Percentiles rank a stretch among this genome's conserved stretches.
Evolutionary conservation across 2,888 invertebrate species (phyloP).

Genomic region (Archips xylosteana): DNA sequence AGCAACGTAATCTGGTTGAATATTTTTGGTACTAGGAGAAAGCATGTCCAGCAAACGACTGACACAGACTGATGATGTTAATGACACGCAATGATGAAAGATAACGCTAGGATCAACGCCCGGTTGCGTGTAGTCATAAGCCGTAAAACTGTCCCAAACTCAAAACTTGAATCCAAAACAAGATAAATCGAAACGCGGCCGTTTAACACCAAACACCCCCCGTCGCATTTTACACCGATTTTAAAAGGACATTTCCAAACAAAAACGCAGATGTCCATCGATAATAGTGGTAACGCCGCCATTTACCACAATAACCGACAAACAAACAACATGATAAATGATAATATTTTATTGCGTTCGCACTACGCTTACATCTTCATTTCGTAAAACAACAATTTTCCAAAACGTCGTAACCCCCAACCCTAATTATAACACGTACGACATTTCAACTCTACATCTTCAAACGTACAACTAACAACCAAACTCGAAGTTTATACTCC

Average conservation of each 20-base stretch:
- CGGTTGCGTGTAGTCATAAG: no score
- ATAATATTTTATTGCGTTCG: conserved; percentile 80
- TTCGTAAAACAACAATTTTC: conserved; percentile 52
- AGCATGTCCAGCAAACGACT: no score
- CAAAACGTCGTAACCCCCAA: conserved; percentile 10
- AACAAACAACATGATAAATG: conserved; percentile 83
- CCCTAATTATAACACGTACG: not conserved
- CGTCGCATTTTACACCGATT: conserved; percentile 57
- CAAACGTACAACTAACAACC: conserved; percentile 7
- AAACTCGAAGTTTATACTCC: conserved; percentile 45
- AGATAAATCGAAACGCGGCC: not conserved
- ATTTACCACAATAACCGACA: conserved; percentile 80
- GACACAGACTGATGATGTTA: no score
- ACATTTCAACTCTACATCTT: conserved; percentile 1
- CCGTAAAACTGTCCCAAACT: not conserved
- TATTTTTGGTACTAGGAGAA: no score
- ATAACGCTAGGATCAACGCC: no score
- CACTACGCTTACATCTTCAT: conserved; percentile 80
- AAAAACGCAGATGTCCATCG: conserved; percentile 77
- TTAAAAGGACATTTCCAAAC: conserved; percentile 53
- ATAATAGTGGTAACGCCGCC: conserved; percentile 80
- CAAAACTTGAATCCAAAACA: not conserved
- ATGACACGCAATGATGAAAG: no score
- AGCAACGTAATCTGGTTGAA: no score
- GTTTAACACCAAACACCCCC: conserved; percentile 2